Conservation (phyloP, 2,888 invertebrate genomes). For the Cheilosia impressa region DNA sequence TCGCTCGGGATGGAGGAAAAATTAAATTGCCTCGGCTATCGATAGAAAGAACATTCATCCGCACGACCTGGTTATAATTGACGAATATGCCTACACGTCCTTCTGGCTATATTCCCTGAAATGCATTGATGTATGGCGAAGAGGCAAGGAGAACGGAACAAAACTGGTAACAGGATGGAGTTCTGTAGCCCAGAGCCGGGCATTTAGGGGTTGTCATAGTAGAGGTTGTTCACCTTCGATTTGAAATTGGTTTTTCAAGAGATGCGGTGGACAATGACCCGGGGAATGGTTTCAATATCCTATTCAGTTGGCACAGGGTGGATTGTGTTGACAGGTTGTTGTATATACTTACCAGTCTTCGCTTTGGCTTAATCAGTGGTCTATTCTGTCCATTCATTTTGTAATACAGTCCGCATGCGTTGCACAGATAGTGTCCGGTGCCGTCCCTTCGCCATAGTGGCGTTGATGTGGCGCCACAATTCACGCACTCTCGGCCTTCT, state of each 20-base stretch:
- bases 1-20: constrained; percentile 3
- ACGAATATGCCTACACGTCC: constrained; percentile 50
- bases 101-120: constrained; percentile 32
- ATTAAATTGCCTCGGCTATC: constrained; percentile 49
- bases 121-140: not conserved
- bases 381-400: constrained; percentile 99
- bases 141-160: not conserved
- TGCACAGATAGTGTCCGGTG: constrained; percentile 98
- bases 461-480: constrained; percentile 99
- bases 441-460: constrained; percentile 98
- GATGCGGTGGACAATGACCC: constrained; percentile 24
- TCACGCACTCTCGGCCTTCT: constrained; percentile 99
- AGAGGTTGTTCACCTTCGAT: constrained; percentile 45
- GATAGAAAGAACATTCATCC: constrained; percentile 18
- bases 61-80: constrained; percentile 52
- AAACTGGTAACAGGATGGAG: constrained; percentile 35
- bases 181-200: not conserved
- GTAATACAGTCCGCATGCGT: constrained; percentile 99
- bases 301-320: constrained; percentile 17
- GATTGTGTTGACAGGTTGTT: constrained; percentile 35
- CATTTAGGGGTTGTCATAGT: constrained; percentile 47
- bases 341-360: constrained; percentile 97
- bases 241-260: constrained; percentile 5
- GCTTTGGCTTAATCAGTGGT: constrained; percentile 99
- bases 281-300: not conserved